phyloP scores from a whole-genome alignment of 2,888 invertebrate species.

The Odontocerum albicorne region DNA sequence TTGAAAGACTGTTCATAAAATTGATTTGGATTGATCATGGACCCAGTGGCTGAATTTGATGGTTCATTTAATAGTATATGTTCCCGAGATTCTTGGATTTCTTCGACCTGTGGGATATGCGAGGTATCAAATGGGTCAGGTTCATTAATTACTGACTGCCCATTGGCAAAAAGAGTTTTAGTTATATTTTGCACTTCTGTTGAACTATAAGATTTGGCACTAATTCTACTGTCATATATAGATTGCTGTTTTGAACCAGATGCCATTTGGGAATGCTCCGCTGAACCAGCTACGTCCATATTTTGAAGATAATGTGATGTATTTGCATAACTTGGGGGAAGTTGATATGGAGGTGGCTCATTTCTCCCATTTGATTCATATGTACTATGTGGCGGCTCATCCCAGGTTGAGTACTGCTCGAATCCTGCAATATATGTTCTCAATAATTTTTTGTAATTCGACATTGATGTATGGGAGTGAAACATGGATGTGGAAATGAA shows the following conservation, averaged over 20 bases:
- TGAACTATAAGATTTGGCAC: conserved; percentile 23
- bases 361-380: conserved; percentile 15
- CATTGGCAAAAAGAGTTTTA: conserved; percentile 14
- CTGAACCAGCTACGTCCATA: not conserved
- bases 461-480: no score
- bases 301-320: conserved; percentile 41
- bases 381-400: conserved; percentile 45
- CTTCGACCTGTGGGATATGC: conserved; percentile 38
- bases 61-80: no score
- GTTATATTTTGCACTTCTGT: conserved; percentile 19
- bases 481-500: no score
- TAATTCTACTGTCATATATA: conserved; percentile 6
- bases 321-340: conserved; percentile 59
- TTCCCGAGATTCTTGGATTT: no score
- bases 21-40: not conserved
- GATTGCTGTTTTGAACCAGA: conserved; percentile 11
- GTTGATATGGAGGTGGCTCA: conserved; percentile 56
- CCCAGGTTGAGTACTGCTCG: conserved; percentile 51
- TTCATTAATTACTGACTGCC: conserved; percentile 12
- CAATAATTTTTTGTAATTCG: no score
- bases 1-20: not conserved
- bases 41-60: no score
- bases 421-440: conserved; percentile 42
- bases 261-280: conserved; percentile 2
- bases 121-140: conserved; percentile 72